Conservation (phyloP, 2,888 invertebrate species). For the Adelognathus sp. region DNA sequence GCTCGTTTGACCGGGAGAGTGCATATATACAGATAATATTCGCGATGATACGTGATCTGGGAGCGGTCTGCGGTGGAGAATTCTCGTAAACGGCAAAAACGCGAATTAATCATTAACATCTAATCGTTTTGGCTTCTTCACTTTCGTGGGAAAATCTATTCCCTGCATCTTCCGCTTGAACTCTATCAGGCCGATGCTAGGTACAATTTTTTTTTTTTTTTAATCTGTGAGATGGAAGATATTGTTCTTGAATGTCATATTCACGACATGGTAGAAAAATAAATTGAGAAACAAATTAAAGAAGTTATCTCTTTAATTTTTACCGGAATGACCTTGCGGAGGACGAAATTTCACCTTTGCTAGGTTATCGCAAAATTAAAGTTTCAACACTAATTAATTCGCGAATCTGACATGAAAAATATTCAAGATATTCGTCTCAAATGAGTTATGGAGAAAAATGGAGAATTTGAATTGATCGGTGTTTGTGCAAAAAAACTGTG, state of each 20-base stretch:
- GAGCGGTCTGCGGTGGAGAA: neutral
- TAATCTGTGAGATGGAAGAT: neutral
- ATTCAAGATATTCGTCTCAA: neutral
- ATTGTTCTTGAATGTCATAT: neutral
- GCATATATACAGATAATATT: neutral
- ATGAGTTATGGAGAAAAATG: neutral
- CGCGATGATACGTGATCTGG: neutral
- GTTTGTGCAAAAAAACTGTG: neutral
- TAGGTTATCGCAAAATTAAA: neutral
- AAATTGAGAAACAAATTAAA: neutral
- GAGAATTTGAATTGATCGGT: neutral
- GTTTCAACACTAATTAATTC: neutral
- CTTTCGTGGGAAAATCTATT: slow-evolving; percentile 27
- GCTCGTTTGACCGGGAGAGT: slow-evolving; percentile 8
- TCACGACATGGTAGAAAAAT: neutral
- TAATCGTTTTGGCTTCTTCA: neutral
- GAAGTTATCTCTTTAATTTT: slow-evolving; percentile 11
- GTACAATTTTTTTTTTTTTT: neutral
- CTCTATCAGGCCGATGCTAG: neutral
- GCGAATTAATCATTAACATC: slow-evolving; percentile 16
- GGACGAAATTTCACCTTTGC: no score
- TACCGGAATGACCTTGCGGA: slow-evolving; percentile 21
- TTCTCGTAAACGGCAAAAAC: neutral
- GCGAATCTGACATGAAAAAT: neutral
- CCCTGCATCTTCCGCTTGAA: neutral